Evolutionary conservation across 2,113 vertebrate species (phyloP), one percentile per base, ranked within the genome.

Genomic region (Ophthalmotilapia sp.): DNA sequence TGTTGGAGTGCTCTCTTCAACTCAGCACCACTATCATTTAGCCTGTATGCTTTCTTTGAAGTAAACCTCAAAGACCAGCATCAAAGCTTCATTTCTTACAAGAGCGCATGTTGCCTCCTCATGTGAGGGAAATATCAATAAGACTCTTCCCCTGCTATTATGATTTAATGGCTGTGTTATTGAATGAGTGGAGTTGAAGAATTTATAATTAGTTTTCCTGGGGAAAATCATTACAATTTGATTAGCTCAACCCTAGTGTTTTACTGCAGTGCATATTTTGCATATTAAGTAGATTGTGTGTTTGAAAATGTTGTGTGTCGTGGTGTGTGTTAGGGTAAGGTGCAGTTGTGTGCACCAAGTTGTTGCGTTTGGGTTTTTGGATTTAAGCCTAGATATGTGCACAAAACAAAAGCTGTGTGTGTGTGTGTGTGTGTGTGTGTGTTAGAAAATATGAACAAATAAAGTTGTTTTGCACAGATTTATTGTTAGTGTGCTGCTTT

Each of bases 121-220:
- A 53, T 96, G 94, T 94, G 95, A 94, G 93, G 84, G 84, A 95
- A 95, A 95, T 95, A 94, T 91, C 93, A 95, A 96, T 94, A 91
- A 60, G 81, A 42, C 53, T 82, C 65, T 56, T 89, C 87, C 87
- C 90, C 84, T 40, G 80, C 87, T 86, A 87, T 88, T 93, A 92
- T 91, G 87, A 93, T 92, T 94, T 92, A 91, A 94, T 92, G 81
- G 81, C 79, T 8, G 21, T 81, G 90, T 87, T 93, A 94, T 92
- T 91, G 88, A 94, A 94, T 89, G 94, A 92, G 84, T 82, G 53
- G 83, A 89, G 88, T 82, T 92, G 81, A 83, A 82, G 89, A 94
- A 95, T 94, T 89, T 90, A 86, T 89, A 94, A 95, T 95, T 93
- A 92, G 89, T 91, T 94, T 90, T 91, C 89, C 89, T 21, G 51